Base-by-base conservation (phyloP, 1,140 invertebrate genomes). In the Oppia nitens region DNA sequence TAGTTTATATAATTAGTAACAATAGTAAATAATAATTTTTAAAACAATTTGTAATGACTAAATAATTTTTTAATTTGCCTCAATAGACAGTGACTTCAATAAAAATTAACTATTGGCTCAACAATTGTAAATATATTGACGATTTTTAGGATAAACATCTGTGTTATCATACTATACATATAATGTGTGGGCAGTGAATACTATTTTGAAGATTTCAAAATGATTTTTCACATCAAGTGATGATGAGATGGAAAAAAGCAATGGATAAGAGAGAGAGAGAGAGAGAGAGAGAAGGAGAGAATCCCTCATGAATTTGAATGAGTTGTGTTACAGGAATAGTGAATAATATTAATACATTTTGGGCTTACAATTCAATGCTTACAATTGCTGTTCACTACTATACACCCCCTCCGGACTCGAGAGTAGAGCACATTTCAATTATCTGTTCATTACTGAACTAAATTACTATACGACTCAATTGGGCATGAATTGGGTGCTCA, bases 161-260 rank as follows among this genome's bases (percentile, higher is more conserved):
- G n/a, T n/a, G n/a, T n/a, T n/a, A n/a, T n/a, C n/a, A n/a, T n/a
- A n/a, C n/a, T n/a, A n/a, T n/a, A n/a, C n/a, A n/a, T n/a, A n/a
- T n/a, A n/a, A 9, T 55, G 23, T 40, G 27, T 40, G 21, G 1
- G 17, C 29, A 45, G 58, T 53, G 51, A 54, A 53, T 53, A n/a
- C 32, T 49, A 27, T 47, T 20, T 49, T 48, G 49, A 57, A 26
- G 24, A 17, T 40, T 40, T 40, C n/a, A n/a, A n/a, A n/a, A n/a
- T n/a, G n/a, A n/a, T n/a, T n/a, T n/a, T n/a, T 54, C 55, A 61
- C 54, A 61, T 52, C 53, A 20, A 55, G 60, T 53, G 47, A 58
- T 40, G 21, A 25, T n/a, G n/a, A n/a, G n/a, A n/a, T n/a, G n/a
- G n/a, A n/a, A n/a, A 55, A 55, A 21, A 32, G 23, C 17, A 59